Evolutionary conservation across 2,888 invertebrate species (phyloP), one percentile per base, ranked within the genome.

Genomic region (Pandemis corylana): DNA sequence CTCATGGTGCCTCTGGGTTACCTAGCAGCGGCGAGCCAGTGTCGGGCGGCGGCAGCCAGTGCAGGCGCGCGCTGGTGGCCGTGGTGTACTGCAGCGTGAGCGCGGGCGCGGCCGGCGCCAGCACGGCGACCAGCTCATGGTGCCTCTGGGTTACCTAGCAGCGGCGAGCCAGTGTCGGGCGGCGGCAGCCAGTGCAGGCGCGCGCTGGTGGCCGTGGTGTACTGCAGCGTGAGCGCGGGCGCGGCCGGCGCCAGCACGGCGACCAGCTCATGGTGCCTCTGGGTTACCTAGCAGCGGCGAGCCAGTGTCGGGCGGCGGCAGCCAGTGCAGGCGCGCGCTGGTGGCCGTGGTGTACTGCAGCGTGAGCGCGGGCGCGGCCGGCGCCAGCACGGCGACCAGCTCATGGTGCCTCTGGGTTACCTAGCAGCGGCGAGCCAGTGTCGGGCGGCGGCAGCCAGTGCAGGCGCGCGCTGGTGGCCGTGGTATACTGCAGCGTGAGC

Each of bases 301-400:
- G 81, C 95, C 89, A 87, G 95, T 84, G 90, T 96, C 83, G 5
- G 81, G 82, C 0, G 90, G 89, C 69, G 90, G 82, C 69, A 90
- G 89, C 95, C 94, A 95, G 78, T 93, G 93, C 72, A 97, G 90
- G 80, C 96, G 95, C 83, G 97, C 95, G 84, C 96, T 96, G 76
- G 96, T 96, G n/a, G 96, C 95, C 10, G 97, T 97, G 68, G 96
- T 96, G 87, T 97, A 97, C 83, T 97, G 96, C 13, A 97, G 94
- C 71, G 96, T 96, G 68, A 97, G 94, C 72, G 95, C 92, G 0
- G 97, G 97, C 56, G 97, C 95, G 68, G 94, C 94, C 0, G 97
- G 97, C 42, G 97, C 96, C 87, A 97, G 95, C 83, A 97, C 95
- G 0, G 97, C 97, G 69, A 96, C 94, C 78, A 98, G 95, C 62